Evolutionary conservation across 1,140 invertebrate species (phyloP).

Genomic region (Musca domestica): DNA sequence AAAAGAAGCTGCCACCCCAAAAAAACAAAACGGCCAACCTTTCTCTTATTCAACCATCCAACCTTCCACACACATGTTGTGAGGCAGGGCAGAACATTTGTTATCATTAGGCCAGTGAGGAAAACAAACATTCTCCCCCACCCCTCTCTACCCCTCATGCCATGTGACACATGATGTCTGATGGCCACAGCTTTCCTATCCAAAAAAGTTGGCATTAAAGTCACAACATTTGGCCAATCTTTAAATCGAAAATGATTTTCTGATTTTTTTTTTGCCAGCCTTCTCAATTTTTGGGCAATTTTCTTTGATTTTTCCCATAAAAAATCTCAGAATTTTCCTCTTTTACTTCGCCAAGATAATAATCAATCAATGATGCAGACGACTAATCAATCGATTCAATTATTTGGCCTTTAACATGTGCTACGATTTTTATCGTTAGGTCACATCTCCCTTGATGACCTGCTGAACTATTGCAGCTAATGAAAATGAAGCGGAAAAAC

Average conservation of each 20-base stretch:
- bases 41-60: too few relatives aligned
- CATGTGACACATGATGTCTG: constrained; percentile 11
- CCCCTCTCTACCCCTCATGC: too few relatives aligned
- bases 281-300: not conserved
- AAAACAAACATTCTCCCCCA: too few relatives aligned
- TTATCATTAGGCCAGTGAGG: constrained; percentile 1
- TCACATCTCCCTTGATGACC: not conserved
- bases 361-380: constrained; percentile 9
- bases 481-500: too few relatives aligned
- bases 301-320: not conserved
- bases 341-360: not conserved
- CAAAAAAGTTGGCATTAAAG: not conserved
- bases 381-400: constrained; percentile 19
- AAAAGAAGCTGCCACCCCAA: not conserved
- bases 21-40: not conserved
- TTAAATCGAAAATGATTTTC: not conserved
- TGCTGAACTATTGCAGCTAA: too few relatives aligned
- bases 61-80: too few relatives aligned
- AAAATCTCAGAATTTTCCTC: not conserved
- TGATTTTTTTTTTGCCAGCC: not conserved
- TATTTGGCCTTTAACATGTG: constrained; percentile 9
- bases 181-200: not conserved
- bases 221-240: too few relatives aligned
- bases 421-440: not conserved
- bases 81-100: not conserved